Evolutionary conservation across 1,140 invertebrate species (phyloP).

Genomic region (Drosophila repleta): DNA sequence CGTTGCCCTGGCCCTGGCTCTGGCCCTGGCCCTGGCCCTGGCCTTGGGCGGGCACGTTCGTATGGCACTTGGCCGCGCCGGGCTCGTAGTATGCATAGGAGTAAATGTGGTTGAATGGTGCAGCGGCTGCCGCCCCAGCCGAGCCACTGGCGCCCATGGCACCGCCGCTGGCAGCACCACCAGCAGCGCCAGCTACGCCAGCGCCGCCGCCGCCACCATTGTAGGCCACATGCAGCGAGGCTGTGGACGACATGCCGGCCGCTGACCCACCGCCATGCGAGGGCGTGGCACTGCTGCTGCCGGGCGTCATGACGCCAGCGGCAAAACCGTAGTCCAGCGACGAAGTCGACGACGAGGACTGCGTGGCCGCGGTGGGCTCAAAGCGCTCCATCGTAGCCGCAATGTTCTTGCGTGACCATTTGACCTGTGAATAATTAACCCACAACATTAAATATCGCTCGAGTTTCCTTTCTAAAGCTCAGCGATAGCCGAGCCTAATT

Average conservation of each 20-base stretch:
- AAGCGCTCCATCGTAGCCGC: constrained; percentile 87
- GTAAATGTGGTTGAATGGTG: constrained; percentile 86
- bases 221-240: constrained; percentile 68
- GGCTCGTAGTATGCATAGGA: constrained; percentile 92
- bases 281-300: constrained; percentile 63
- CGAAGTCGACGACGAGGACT: constrained; percentile 71
- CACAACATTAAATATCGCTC: too few relatives aligned
- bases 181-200: constrained; percentile 68
- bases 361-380: constrained; percentile 83
- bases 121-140: constrained; percentile 41
- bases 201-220: constrained; percentile 44
- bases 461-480: too few relatives aligned
- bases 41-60: constrained; percentile 85
- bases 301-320: constrained; percentile 75
- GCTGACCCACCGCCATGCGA: constrained; percentile 56
- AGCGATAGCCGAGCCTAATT: too few relatives aligned
- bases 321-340: constrained; percentile 79
- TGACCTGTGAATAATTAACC: constrained; percentile 57
- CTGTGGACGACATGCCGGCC: constrained; percentile 54
- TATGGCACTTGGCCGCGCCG: constrained; percentile 85
- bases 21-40: constrained; percentile 29
- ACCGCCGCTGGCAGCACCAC: constrained; percentile 34
- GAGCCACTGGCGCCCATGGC: constrained; percentile 69
- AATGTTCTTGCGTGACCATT: constrained; percentile 86
- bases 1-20: constrained; percentile 30